phyloP scores from a whole-genome alignment of 2,888 invertebrate species.

The Xiphydria camelus region DNA sequence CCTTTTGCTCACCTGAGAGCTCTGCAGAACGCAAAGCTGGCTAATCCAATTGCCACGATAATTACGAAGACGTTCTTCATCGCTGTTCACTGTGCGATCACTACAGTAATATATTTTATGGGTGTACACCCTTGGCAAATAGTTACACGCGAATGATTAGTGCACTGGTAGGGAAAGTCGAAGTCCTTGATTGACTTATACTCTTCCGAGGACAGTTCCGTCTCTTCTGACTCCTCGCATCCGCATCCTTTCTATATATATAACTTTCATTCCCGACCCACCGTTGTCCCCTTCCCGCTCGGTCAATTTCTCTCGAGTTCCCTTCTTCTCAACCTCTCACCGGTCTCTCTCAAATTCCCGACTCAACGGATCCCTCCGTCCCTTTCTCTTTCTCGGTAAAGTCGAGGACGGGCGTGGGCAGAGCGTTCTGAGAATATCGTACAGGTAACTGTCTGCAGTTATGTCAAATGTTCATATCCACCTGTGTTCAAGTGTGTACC shows the following conservation, averaged over 20 bases:
- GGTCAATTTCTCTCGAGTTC: not conserved
- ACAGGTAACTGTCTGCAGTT: conserved; percentile 46
- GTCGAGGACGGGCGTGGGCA: conserved; percentile 35
- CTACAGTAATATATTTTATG: conserved; percentile 4
- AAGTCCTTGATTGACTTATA: conserved; percentile 13
- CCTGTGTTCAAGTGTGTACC: too few relatives aligned
- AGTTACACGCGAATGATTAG: too few relatives aligned
- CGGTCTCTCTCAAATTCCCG: not conserved
- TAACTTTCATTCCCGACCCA: conserved; percentile 38
- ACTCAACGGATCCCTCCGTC: conserved; percentile 32
- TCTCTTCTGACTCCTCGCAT: conserved; percentile 26
- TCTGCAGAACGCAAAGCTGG: conserved; percentile 25
- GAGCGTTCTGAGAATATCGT: conserved; percentile 43
- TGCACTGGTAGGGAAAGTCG: too few relatives aligned
- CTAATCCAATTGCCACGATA: conserved; percentile 24
- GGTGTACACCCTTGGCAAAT: too few relatives aligned
- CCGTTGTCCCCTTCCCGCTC: not conserved
- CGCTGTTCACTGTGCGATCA: conserved; percentile 5
- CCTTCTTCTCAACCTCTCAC: conserved; percentile 7
- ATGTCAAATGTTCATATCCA: conserved; percentile 35
- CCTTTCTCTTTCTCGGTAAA: conserved; percentile 34
- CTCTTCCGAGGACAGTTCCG: conserved; percentile 4
- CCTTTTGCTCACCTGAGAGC: conserved; percentile 37
- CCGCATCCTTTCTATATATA: conserved; percentile 32
- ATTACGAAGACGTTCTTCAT: conserved; percentile 26